Evolutionary conservation across 2,888 invertebrate species (phyloP).

Genomic region (Mimachlamys varia): DNA sequence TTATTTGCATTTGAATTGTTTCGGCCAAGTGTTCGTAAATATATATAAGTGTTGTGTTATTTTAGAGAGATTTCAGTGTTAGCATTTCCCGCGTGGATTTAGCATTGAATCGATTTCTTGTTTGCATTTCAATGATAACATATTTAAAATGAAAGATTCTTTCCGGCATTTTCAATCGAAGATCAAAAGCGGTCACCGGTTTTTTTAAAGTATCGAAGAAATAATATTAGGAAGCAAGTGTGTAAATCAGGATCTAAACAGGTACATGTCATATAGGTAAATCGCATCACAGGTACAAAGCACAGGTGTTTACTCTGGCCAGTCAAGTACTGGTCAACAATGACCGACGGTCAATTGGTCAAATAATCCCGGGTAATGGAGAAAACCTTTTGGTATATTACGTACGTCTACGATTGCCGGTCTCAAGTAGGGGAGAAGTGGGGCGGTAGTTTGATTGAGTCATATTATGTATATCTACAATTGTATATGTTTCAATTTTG

Average conservation of each 20-base stretch:
- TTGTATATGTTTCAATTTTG: not conserved
- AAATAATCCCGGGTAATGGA: conserved; percentile 7
- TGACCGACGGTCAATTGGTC: not conserved
- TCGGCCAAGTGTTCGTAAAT: not conserved
- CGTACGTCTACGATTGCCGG: not conserved
- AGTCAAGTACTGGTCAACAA: conserved; percentile 21
- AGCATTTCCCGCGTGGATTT: conserved; percentile 28
- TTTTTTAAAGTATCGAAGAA: not conserved
- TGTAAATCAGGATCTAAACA: not conserved
- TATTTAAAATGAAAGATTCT: not conserved
- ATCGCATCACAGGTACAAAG: conserved; percentile 21
- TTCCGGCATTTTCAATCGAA: not conserved
- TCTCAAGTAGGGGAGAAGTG: not conserved
- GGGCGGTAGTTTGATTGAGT: not conserved
- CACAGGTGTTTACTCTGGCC: conserved; percentile 11
- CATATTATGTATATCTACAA: not conserved
- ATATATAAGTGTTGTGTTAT: conserved; percentile 16
- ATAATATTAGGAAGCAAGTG: conserved; percentile 21
- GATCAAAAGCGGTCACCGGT: conserved; percentile 9
- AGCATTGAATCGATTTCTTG: not conserved
- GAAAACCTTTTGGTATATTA: not conserved
- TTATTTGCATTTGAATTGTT: not conserved
- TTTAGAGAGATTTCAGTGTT: not conserved
- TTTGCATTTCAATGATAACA: conserved; percentile 18
- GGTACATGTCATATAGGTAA: conserved; percentile 13